Percentiles rank a stretch among this genome's conserved stretches.
phyloP scores from a whole-genome alignment of 2,113 vertebrate species.

The Paralichthys olivaceus region DNA sequence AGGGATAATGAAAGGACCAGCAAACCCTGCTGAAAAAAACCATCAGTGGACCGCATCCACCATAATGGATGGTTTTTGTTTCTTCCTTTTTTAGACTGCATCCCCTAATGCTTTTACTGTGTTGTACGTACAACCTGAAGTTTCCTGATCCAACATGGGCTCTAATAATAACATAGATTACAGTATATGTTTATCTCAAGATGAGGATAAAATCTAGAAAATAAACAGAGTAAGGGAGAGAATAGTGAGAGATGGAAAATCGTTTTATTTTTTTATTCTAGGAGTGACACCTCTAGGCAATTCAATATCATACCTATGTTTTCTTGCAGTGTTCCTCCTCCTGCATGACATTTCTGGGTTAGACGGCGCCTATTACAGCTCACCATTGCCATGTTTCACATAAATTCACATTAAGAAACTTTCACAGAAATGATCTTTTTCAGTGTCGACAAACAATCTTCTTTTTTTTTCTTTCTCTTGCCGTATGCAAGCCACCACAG shows the following conservation, averaged over 20 bases:
- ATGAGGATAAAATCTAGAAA: constrained; percentile 39
- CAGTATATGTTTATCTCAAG: constrained; percentile 31
- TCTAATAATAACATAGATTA: constrained; percentile 48
- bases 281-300: constrained; percentile 56
- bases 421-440: constrained; percentile 65
- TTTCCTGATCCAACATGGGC: constrained; percentile 16
- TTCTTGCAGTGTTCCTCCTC: constrained; percentile 59
- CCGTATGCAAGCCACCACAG: constrained; percentile 58
- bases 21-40: constrained; percentile 20
- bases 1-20: constrained; percentile 47
- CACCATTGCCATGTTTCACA: constrained; percentile 70
- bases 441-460: constrained; percentile 52
- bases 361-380: constrained; percentile 68
- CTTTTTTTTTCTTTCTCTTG: constrained; percentile 12
- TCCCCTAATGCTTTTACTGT: constrained; percentile 7
- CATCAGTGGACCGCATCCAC: constrained; percentile 22
- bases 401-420: constrained; percentile 76
- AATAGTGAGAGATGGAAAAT: constrained; percentile 32
- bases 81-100: background rate
- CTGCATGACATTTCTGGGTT: constrained; percentile 79
- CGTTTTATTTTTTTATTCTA: constrained; percentile 56
- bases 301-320: constrained; percentile 66
- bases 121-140: constrained; percentile 26
- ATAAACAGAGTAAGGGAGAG: constrained; percentile 19
- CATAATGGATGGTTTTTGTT: background rate